phyloP scores from a whole-genome alignment of 2,113 vertebrate genomes.

The Melanostigma gelatinosum region DNA sequence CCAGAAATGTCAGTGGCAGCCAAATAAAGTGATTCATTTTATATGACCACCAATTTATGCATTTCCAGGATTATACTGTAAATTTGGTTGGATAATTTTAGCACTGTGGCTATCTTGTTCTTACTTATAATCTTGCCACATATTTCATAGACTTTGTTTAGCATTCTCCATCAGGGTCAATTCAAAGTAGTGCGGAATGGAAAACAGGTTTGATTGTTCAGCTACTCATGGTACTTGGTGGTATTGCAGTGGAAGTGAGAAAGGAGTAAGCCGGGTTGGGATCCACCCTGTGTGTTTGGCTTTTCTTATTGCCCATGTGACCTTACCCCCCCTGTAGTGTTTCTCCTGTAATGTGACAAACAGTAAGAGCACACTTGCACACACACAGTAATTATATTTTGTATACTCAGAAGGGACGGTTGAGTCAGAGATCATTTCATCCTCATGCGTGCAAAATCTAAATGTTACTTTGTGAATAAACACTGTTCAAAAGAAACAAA shows the following conservation, averaged over 20 bases:
- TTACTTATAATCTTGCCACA: not conserved
- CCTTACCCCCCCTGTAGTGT: not conserved
- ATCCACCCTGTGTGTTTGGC: not conserved
- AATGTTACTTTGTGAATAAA: conserved; percentile 58
- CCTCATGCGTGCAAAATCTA: conserved; percentile 26
- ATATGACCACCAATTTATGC: not conserved
- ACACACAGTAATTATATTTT: not conserved
- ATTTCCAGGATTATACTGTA: not conserved
- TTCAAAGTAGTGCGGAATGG: not conserved
- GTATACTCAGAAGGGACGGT: not conserved
- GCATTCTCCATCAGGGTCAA: not conserved
- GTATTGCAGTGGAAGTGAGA: not conserved
- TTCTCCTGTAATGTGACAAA: conserved; percentile 10
- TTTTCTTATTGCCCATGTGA: not conserved
- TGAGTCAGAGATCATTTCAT: conserved; percentile 12
- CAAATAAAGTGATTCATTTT: not conserved
- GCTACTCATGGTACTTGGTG: not conserved
- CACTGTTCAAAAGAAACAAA: conserved; percentile 19
- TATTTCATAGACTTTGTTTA: not conserved
- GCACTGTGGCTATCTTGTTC: conserved; percentile 3
- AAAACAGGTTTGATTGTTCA: not conserved
- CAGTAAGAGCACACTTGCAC: conserved; percentile 3
- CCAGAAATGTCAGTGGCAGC: conserved; percentile 4
- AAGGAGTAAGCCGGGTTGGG: not conserved
- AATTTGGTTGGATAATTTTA: not conserved